Evolutionary conservation across 2,888 invertebrate species (phyloP).

Genomic region (Cheilosia pagana): DNA sequence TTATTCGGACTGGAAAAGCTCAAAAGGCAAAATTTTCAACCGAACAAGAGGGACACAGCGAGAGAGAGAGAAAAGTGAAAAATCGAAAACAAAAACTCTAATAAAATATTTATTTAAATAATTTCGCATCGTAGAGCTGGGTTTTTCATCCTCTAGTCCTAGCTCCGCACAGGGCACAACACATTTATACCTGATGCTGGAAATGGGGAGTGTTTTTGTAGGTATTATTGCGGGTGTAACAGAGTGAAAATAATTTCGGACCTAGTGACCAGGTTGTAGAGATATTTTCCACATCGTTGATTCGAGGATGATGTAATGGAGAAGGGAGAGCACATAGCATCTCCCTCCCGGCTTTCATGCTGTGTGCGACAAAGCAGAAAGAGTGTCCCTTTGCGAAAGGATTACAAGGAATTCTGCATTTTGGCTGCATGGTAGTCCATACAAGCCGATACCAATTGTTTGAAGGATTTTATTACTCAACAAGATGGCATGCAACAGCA

Average conservation of each 20-base stretch:
- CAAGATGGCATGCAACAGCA: constrained; percentile 35
- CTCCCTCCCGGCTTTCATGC: constrained; percentile 10
- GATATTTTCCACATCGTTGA: constrained; percentile 64
- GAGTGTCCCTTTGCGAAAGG: constrained; percentile 38
- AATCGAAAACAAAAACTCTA: constrained; percentile 66
- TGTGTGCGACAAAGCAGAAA: constrained; percentile 35
- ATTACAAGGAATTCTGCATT: constrained; percentile 55
- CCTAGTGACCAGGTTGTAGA: constrained; percentile 56
- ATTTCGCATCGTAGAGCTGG: constrained; percentile 60
- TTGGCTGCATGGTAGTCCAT: not conserved
- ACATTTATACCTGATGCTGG: constrained; percentile 11
- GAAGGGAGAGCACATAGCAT: constrained; percentile 6
- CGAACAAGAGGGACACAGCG: constrained; percentile 1
- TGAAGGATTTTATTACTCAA: not conserved
- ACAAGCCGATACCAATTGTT: too few species aligned
- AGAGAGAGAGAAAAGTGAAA: not conserved
- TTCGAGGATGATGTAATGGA: constrained; percentile 25
- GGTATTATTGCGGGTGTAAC: constrained; percentile 38
- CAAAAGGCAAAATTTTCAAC: constrained; percentile 63
- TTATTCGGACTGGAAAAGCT: constrained; percentile 68
- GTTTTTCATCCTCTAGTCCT: constrained; percentile 18
- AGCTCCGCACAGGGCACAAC: not conserved
- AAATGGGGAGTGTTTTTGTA: not conserved
- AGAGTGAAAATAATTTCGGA: constrained; percentile 61
- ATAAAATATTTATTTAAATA: constrained; percentile 74